Evolutionary conservation across 53 echinoderm and acorn worm species (phyloP), one percentile per base, ranked within the genome.

Genomic region (Paracentrotus lividus): DNA sequence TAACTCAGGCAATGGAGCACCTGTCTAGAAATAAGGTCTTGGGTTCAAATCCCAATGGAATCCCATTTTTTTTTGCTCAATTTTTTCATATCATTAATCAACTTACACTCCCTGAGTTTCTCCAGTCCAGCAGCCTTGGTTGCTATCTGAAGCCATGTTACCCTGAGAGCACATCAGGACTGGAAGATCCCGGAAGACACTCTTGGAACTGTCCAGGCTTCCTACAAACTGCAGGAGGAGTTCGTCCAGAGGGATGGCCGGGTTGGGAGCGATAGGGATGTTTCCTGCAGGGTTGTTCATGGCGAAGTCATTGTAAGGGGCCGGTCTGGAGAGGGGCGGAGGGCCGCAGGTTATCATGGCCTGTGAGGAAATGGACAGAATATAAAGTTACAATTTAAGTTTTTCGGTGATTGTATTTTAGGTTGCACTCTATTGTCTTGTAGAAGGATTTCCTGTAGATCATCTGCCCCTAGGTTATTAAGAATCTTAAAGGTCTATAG

Each of bases 71-170:
- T n/a, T n/a, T n/a, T n/a, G n/a, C n/a, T n/a, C n/a, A n/a, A n/a
- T n/a, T n/a, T n/a, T n/a, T n/a, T n/a, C n/a, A n/a, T n/a, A n/a
- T n/a, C n/a, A n/a, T n/a, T n/a, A n/a, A n/a, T 61, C n/a, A 42
- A 96, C 98, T 90, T 94, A 98, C 98, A 89, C 93, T 94, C 96
- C 98, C 8, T 94, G 92, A 9, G 38, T 47, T 32, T 90, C 89
- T 20, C 98, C 98, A n/a, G 93, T 98, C 98, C 98, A 98, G 93
- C 98, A 98, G 33, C 90, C 95, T 24, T 93, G 38, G 66, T 97
- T 93, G 13, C 76, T n/a, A 24, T 75, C 93, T 0, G 93, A 84
- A 0, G 96, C 95, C 93, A 97, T 86, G 52, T 95, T 93, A 7
- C 89, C 94, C 58, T 95, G 94, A 13, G 78, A 52, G 66, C 98